These are phyloP conservation scores for Lanius ludovicianus DNA, from an alignment of 2,113 vertebrate genomes.

Conservation along the genomic window DNA sequence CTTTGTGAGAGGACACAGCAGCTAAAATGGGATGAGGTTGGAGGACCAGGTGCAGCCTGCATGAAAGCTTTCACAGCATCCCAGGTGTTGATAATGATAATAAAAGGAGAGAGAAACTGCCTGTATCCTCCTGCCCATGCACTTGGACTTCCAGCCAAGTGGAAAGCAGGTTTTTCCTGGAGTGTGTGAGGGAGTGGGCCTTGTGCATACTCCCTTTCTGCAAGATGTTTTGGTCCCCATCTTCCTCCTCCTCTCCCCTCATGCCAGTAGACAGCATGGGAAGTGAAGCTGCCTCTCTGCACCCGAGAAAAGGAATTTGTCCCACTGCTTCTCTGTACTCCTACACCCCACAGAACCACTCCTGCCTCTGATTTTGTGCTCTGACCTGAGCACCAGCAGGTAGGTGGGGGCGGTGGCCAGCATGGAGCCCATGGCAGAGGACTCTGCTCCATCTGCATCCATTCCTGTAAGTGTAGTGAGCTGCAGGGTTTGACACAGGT, in stretches of 20 bases:
- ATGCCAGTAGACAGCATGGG: rapidly evolving
- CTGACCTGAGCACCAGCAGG: neutral
- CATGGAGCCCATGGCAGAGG: rapidly evolving
- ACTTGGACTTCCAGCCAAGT: neutral
- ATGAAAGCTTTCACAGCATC: neutral
- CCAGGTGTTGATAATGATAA: neutral
- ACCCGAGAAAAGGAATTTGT: neutral
- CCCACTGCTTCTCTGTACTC: neutral
- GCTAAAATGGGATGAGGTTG: neutral
- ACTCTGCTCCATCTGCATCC: neutral
- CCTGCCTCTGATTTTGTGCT: neutral
- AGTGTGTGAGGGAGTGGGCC: neutral
- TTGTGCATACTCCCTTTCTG: neutral
- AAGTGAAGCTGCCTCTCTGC: neutral
- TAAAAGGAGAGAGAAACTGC: neutral
- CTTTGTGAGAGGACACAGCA: neutral
- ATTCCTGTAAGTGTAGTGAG: rapidly evolving
- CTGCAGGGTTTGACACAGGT: neutral
- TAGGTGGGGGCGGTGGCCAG: neutral
- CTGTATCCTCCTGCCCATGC: rapidly evolving
- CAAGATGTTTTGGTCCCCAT: neutral
- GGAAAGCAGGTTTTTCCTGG: neutral
- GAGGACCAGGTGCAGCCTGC: neutral
- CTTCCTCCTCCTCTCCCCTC: neutral
- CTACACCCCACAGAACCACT: neutral